Evolutionary conservation across 2,888 invertebrate species (phyloP).

Genomic region (Gryllus longicercus): DNA sequence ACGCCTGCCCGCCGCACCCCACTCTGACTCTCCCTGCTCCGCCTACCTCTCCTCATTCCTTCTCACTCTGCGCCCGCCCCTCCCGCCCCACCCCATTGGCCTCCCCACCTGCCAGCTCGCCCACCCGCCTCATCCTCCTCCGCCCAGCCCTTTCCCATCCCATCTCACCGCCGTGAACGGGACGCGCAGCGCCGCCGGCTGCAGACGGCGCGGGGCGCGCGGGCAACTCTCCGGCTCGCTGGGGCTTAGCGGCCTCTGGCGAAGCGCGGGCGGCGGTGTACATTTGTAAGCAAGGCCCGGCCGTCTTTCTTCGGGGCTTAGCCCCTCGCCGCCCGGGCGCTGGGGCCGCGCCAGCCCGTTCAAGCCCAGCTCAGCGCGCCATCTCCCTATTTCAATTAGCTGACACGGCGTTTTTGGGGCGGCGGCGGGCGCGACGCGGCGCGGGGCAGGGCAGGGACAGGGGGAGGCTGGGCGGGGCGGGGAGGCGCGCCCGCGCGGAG

Average conservation of each 20-base stretch:
- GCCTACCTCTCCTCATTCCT: too few species aligned
- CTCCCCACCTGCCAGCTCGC: too few species aligned
- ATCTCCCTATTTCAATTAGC: conserved; percentile 17
- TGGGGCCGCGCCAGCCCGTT: not conserved
- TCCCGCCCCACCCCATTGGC: too few species aligned
- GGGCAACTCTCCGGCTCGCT: too few species aligned
- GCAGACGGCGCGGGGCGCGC: not conserved
- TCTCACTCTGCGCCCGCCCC: too few species aligned
- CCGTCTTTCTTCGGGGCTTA: conserved; percentile 17
- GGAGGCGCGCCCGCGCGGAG: not conserved
- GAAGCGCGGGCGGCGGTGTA: not conserved
- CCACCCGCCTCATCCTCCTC: too few species aligned
- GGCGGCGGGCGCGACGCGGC: not conserved
- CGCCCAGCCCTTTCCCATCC: too few species aligned
- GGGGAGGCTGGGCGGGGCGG: not conserved
- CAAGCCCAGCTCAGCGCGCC: not conserved
- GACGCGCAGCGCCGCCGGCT: not conserved
- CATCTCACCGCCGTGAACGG: not conserved
- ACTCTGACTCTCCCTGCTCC: too few species aligned
- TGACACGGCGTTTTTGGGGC: not conserved
- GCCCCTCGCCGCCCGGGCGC: not conserved
- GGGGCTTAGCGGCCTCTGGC: not conserved
- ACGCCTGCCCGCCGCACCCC: too few species aligned
- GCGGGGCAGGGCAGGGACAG: not conserved
- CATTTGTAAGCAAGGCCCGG: conserved; percentile 8